Evolutionary conservation across 2,888 invertebrate genomes (phyloP).

Genomic region (Crossocerus cetratus): DNA sequence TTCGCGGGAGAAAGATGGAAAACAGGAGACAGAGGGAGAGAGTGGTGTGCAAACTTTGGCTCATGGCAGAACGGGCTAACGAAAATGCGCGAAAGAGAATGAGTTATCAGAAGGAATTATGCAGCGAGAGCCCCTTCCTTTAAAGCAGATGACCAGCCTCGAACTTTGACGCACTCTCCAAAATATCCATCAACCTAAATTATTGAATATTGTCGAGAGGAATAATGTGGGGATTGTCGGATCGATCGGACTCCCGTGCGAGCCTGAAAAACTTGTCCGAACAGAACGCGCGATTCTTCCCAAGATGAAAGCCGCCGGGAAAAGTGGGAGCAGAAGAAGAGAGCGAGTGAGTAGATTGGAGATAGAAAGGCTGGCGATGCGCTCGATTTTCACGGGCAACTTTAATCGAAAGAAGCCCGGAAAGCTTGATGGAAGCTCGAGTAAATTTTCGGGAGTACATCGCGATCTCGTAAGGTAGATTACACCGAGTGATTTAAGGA

Average conservation of each 20-base stretch:
- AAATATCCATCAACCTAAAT: background rate
- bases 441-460: slow-evolving; percentile 11
- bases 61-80: slow-evolving; percentile 36
- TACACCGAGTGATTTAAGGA: slow-evolving; percentile 25
- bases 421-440: background rate
- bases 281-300: background rate
- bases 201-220: background rate
- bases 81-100: slow-evolving; percentile 39
- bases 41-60: slow-evolving; percentile 29
- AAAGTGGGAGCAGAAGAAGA: background rate
- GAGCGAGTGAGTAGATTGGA: background rate
- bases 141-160: background rate
- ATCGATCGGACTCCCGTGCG: background rate
- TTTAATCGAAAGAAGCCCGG: background rate
- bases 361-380: too few species aligned
- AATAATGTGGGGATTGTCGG: background rate
- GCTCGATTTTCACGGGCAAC: background rate
- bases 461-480: slow-evolving; percentile 8
- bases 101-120: slow-evolving; percentile 47
- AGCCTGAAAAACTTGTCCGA: background rate
- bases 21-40: too few species aligned
- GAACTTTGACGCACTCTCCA: background rate
- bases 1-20: slow-evolving; percentile 9
- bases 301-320: too few species aligned
- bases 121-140: slow-evolving; percentile 7